Conservation (phyloP, 2,797 vertebrate species). For the Phrynocephalus guinanensis region DNA sequence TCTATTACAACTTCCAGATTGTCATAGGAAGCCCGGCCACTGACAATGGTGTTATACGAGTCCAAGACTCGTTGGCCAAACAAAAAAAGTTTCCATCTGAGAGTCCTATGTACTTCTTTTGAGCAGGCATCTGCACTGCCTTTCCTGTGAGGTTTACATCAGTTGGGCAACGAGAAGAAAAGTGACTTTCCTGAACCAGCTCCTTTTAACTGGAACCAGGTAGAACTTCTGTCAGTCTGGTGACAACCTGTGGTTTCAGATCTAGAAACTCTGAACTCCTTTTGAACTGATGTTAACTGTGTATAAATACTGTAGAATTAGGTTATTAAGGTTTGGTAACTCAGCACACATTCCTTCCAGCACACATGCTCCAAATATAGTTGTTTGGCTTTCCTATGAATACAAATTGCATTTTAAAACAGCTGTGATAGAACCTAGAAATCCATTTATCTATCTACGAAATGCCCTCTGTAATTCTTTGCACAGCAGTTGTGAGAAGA, state of each 20-base stretch:
- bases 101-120: neutral
- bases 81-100: too few species aligned
- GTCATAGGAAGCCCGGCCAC: neutral
- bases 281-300: conserved; percentile 2
- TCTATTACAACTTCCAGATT: neutral
- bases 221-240: neutral
- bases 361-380: neutral
- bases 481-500: conserved; percentile 24
- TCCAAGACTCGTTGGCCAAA: too few species aligned
- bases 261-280: neutral
- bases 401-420: conserved; percentile 28
- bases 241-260: neutral
- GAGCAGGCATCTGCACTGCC: neutral
- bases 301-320: neutral
- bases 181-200: neutral
- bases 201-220: neutral
- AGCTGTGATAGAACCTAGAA: neutral
- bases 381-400: conserved; percentile 19
- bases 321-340: neutral
- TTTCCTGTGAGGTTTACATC: neutral
- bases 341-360: neutral
- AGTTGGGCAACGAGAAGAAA: neutral
- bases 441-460: conserved; percentile 13
- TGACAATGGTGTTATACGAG: neutral
- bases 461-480: neutral